These are phyloP conservation scores for Gobio occitaniae DNA, from an alignment of 2,797 vertebrate genomes.

Conservation along the genomic window DNA sequence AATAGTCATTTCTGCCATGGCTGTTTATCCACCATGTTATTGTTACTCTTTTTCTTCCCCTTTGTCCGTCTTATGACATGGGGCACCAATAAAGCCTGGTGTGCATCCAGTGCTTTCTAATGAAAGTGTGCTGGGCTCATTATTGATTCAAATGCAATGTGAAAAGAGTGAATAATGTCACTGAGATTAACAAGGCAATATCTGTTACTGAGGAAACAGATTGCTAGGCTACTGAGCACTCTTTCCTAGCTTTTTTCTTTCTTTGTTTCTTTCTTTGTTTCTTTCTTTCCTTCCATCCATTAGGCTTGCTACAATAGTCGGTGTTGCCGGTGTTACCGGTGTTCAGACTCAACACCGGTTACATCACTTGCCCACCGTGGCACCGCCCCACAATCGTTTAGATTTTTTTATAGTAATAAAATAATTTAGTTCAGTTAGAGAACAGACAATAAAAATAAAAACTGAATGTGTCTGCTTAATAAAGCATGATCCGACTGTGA, in stretches of 20 bases:
- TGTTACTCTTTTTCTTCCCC: slow-evolving; percentile 36
- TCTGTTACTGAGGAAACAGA: slow-evolving; percentile 37
- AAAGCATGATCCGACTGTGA: no score
- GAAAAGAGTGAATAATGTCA: slow-evolving; percentile 57
- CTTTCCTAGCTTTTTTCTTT: slow-evolving; percentile 12
- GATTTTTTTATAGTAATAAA: no score
- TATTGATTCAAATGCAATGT: slow-evolving; percentile 60
- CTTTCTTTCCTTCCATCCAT: not conserved
- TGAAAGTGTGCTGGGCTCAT: slow-evolving; percentile 47
- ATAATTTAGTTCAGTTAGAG: no score
- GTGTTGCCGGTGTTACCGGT: no score
- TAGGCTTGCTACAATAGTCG: no score
- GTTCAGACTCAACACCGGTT: no score
- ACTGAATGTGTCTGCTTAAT: no score
- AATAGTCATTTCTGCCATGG: slow-evolving; percentile 34
- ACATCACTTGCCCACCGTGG: no score
- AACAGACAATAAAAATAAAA: no score
- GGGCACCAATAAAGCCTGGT: slow-evolving; percentile 45
- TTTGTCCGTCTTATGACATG: slow-evolving; percentile 21
- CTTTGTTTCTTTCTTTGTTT: no score
- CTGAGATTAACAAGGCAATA: slow-evolving; percentile 49
- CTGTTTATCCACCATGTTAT: slow-evolving; percentile 36
- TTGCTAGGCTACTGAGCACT: slow-evolving; percentile 36
- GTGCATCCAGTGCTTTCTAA: slow-evolving; percentile 47
- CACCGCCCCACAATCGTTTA: no score